Base-by-base conservation (phyloP, 2,113 vertebrate species). In the Cyanoderma ruficeps region DNA sequence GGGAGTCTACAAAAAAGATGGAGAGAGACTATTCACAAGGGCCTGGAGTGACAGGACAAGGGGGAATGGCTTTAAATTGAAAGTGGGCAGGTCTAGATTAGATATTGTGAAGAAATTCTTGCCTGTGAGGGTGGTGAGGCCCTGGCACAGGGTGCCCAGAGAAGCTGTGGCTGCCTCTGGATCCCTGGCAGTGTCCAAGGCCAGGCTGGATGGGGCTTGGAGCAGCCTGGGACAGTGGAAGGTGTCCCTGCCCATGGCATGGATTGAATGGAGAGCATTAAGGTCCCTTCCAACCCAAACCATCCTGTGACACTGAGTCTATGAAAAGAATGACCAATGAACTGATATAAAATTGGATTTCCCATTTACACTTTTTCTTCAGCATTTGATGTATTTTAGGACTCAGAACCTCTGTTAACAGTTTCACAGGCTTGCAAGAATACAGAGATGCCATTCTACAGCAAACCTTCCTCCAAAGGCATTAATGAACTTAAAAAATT, bases 131-230 rank as follows among this genome's bases (percentile, higher is more conserved):
- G 21, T 15, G 55, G 13, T 1, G 0, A 61, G 5, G 15, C 21
- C 55, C 39, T 83, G 70, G 47, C n/a, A 60, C n/a, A 47, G 46
- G 17, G 18, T 53, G 24, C 39, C 33, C 70, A 76, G 25, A 31
- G 79, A 0, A 76, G n/a, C 55, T 82, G 39, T 22, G 78, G 24
- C 16, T 76, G 61, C 2, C 25, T 39, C 25, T 50, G 25, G 31
- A 61, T 47, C 21, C 55, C 55, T 76, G 55, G 30, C 0, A 83
- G 17, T 35, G 47, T 0, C 25, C 63, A 35, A 83, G 63, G 30
- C 17, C 41, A 47, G 47, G 21, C 0, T 76, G 70, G 35, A 21
- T 0, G 0, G 22, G 15, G 20, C 12, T 63, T 23, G 31, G 79
- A 76, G 14, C 30, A 76, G 0, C 10, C 47, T 83, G 78, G 25